These are phyloP conservation scores for Cabera pusaria DNA, from an alignment of 2,888 invertebrate genomes.

Conservation along the genomic window DNA sequence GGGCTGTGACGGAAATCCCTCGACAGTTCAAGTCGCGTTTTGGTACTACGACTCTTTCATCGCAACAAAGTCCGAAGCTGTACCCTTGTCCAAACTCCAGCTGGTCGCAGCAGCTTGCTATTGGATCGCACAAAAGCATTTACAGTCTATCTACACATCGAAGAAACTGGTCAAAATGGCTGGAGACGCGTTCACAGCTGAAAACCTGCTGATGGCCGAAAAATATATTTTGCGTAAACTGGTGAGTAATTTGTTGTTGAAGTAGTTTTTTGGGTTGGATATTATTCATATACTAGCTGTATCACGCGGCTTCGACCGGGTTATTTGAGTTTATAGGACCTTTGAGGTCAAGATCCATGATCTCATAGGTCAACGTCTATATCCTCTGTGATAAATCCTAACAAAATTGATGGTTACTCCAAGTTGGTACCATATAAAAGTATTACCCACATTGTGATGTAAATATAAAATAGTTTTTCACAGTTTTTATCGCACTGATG, in stretches of 20 bases:
- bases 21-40: constrained; percentile 55
- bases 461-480: too few species aligned
- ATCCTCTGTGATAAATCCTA: too few species aligned
- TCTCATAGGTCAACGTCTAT: too few species aligned
- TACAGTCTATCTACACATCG: constrained; percentile 45
- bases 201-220: constrained; percentile 48
- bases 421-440: too few species aligned
- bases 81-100: constrained; percentile 55
- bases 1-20: constrained; percentile 57
- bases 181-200: constrained; percentile 45
- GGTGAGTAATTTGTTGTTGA: constrained; percentile 51
- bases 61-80: constrained; percentile 29
- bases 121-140: constrained; percentile 66
- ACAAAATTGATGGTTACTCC: too few species aligned
- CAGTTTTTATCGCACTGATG: too few species aligned
- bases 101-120: constrained; percentile 61
- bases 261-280: too few species aligned
- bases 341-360: too few species aligned
- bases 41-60: constrained; percentile 65
- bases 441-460: too few species aligned
- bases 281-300: too few species aligned
- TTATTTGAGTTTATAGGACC: too few species aligned
- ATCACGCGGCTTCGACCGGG: too few species aligned
- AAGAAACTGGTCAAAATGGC: constrained; percentile 47
- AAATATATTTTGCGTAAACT: constrained; percentile 48